phyloP scores from a whole-genome alignment of 2,797 vertebrate species.

The Crax fasciolata region DNA sequence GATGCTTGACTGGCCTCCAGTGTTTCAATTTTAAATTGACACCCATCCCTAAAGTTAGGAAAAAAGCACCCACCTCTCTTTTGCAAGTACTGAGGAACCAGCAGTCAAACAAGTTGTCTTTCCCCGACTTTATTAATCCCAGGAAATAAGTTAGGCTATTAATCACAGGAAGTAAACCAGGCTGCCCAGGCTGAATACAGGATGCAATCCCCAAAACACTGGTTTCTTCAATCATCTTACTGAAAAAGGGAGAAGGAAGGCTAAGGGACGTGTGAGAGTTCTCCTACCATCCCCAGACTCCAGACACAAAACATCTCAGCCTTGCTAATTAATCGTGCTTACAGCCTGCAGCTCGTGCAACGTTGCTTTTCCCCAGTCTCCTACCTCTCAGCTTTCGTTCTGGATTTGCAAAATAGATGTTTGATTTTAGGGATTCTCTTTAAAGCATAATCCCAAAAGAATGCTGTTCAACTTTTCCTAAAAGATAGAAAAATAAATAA shows the following conservation, averaged over 20 bases:
- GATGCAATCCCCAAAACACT: neutral
- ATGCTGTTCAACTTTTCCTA: neutral
- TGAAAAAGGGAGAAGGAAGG: neutral
- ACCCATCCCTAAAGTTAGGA: neutral
- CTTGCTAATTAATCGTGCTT: neutral
- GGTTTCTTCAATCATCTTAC: neutral
- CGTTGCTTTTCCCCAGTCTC: neutral
- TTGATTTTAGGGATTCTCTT: neutral
- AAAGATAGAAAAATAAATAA: neutral
- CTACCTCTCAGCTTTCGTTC: neutral
- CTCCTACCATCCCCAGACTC: neutral
- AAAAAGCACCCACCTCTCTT: neutral
- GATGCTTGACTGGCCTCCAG: conserved; percentile 52
- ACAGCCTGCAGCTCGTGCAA: neutral
- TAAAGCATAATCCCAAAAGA: neutral
- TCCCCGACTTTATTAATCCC: neutral
- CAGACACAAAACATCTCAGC: neutral
- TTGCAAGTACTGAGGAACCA: neutral
- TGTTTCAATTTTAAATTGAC: conserved; percentile 41
- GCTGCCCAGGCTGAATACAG: neutral
- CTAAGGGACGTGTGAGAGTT: neutral
- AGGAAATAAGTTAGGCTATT: neutral
- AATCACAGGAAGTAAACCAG: neutral
- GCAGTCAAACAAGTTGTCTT: neutral
- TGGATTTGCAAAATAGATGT: neutral